Evolutionary conservation across 2,888 invertebrate species (phyloP), one percentile per base, ranked within the genome.

Genomic region (Hydrotaea cyrtoneurina): DNA sequence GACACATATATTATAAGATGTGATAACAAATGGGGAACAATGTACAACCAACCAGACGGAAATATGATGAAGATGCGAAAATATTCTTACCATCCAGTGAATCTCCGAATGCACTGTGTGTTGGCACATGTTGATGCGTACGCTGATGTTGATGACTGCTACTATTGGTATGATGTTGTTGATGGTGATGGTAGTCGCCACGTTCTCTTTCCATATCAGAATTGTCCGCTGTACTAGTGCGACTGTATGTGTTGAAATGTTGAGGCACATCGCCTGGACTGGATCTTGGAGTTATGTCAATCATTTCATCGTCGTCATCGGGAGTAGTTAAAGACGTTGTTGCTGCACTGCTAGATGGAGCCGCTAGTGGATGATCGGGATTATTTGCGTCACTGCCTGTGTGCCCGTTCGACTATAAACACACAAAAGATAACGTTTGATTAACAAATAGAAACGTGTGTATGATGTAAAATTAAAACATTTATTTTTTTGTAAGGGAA

Each of bases 241-340:
- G 85, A 36, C 78, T 89, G 81, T 90, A 88, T 57, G 85, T 82
- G 71, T 88, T 87, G 43, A 87, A 89, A 80, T 89, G 86, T 86
- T 82, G 88, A 86, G 88, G 82, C n/a, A 86, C 72, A 76, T 92
- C 92, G 74, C 89, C 91, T 17, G 92, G 91, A 88, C 91, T 92
- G 78, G 91, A 94, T 78, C 94, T 93, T 85, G 95, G 94, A 72
- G 94, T 94, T 87, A 95, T 94, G 90, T 95, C 95, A 87, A 95
- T 94, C 95, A 95, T 95, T 90, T 94, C 95, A 92, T 95, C 95
- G 85, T 91, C 92, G 91, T 95, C 95, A 64, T 87, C 86, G 19
- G 89, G 89, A 46, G 90, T 88, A 72, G 89, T 88, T 79, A 91
- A 90, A 72, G 91, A 90, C 80, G 90, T 90, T 78, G 90, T 89